Evolutionary conservation across 2,113 vertebrate species (phyloP).

Genomic region (Alexandromys fortis): DNA sequence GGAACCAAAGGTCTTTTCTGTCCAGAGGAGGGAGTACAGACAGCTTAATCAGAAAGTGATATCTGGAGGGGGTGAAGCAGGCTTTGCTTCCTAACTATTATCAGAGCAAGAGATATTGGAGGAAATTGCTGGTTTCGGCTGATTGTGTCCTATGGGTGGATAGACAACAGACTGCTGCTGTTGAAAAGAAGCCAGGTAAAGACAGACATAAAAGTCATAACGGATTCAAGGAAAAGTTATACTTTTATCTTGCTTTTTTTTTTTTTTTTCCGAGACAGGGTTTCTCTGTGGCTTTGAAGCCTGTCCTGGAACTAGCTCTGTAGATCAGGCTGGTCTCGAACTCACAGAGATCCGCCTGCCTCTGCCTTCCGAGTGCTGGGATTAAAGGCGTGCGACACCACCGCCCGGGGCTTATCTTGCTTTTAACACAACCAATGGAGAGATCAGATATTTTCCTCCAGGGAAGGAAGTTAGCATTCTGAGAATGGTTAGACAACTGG

Average conservation of each 20-base stretch:
- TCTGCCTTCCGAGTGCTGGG: too few species aligned
- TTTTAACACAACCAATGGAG: not conserved
- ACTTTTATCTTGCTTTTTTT: not conserved
- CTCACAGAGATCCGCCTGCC: too few species aligned
- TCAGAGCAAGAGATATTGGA: constrained; percentile 19
- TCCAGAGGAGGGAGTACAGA: not conserved
- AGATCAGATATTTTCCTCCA: too few species aligned
- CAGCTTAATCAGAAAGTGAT: constrained; percentile 43
- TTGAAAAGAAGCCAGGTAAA: not conserved
- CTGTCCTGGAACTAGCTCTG: too few species aligned
- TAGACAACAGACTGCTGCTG: not conserved
- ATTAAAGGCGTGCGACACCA: too few species aligned
- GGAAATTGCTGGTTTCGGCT: not conserved
- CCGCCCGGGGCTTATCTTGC: too few species aligned
- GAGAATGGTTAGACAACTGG: too few species aligned
- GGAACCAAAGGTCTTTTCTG: not conserved
- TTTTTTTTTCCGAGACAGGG: too few species aligned
- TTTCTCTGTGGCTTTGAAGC: too few species aligned
- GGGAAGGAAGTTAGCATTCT: too few species aligned
- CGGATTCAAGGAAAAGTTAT: not conserved
- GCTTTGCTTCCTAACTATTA: not conserved
- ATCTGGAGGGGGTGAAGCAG: not conserved
- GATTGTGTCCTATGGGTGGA: not conserved
- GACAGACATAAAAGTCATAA: not conserved
- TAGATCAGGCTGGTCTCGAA: too few species aligned